Evolutionary conservation across 2,797 vertebrate species (phyloP).

Genomic region (Pseudochromis fuscus): DNA sequence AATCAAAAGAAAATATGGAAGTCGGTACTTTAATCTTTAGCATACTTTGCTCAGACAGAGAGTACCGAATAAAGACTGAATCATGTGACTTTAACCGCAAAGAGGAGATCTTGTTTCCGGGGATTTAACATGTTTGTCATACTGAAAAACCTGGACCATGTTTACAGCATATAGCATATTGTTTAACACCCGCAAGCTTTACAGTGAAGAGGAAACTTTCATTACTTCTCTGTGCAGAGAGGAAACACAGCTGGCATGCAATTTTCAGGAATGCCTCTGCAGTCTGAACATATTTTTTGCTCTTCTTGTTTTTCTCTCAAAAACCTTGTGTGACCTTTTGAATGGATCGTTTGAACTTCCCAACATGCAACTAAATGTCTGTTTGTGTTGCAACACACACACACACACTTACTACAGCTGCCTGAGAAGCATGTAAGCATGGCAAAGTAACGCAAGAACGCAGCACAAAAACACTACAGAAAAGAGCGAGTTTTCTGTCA

Average conservation of each 20-base stretch:
- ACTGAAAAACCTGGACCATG: constrained; percentile 1
- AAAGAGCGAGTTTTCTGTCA: constrained; percentile 15
- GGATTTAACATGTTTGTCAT: constrained; percentile 24
- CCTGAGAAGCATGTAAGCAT: constrained; percentile 3
- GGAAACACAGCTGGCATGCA: constrained; percentile 59
- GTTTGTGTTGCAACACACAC: constrained; percentile 34
- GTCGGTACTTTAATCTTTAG: constrained; percentile 51
- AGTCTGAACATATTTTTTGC: constrained; percentile 49
- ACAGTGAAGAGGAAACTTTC: constrained; percentile 54
- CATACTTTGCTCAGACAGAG: constrained; percentile 32
- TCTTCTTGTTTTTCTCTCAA: constrained; percentile 49
- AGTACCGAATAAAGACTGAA: constrained; percentile 9
- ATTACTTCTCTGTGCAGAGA: constrained; percentile 40
- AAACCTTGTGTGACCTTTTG: constrained; percentile 39
- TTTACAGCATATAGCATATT: constrained; percentile 8
- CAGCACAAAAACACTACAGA: not conserved
- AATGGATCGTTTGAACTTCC: constrained; percentile 52
- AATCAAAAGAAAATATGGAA: constrained; percentile 68
- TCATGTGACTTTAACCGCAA: constrained; percentile 17
- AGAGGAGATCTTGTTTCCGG: constrained; percentile 33
- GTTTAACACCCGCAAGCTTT: constrained; percentile 38
- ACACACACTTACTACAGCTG: too few relatives aligned
- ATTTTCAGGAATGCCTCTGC: constrained; percentile 46
- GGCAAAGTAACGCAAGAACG: not conserved
- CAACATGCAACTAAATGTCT: constrained; percentile 40